phyloP scores from a whole-genome alignment of 2,888 invertebrate genomes.

The Abrostola triplasia region DNA sequence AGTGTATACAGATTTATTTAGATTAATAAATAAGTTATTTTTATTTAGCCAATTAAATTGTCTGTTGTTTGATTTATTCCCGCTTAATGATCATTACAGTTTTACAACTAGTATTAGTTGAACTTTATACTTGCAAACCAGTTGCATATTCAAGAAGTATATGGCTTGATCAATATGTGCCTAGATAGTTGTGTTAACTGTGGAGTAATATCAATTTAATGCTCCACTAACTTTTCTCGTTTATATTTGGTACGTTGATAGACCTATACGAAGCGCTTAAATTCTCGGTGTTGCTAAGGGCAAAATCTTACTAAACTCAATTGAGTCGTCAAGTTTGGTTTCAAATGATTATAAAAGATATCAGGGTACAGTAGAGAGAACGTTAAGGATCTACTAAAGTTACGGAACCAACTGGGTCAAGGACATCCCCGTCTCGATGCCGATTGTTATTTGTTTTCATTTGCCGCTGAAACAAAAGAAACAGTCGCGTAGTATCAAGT shows the following conservation, averaged over 20 bases:
- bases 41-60: too few species aligned
- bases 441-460: constrained; percentile 48
- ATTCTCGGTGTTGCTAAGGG: too few species aligned
- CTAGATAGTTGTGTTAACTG: neutral
- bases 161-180: neutral
- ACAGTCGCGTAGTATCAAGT: constrained; percentile 32
- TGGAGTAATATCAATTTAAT: neutral
- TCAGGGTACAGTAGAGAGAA: constrained; percentile 16
- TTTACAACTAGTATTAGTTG: too few species aligned
- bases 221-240: neutral
- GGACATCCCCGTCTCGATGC: constrained; percentile 20
- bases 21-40: too few species aligned
- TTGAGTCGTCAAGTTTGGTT: constrained; percentile 6
- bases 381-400: constrained; percentile 24
- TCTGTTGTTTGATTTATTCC: too few species aligned
- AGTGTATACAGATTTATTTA: too few species aligned
- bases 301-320: neutral
- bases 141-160: neutral
- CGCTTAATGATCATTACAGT: too few species aligned
- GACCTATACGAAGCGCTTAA: too few species aligned
- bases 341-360: constrained; percentile 18
- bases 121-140: neutral
- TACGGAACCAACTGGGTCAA: constrained; percentile 26
- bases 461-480: constrained; percentile 40
- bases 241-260: too few species aligned